Evolutionary conservation across 2,113 vertebrate species (phyloP), one percentile per base, ranked within the genome.

Genomic region (Illadopsis cleaveri): DNA sequence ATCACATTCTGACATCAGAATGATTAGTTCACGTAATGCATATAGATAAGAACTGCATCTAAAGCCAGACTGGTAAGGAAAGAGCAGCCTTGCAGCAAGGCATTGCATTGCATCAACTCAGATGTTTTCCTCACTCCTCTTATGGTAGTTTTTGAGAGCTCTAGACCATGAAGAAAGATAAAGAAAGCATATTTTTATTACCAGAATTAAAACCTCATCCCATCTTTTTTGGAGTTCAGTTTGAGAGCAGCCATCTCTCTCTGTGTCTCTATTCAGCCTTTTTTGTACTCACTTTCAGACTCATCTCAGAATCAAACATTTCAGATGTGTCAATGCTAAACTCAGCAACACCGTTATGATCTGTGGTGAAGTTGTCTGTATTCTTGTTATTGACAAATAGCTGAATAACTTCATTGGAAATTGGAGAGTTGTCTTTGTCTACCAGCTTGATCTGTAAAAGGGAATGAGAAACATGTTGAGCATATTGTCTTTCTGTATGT

Each of bases 221-320:
- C 10, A 42, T 51, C 13, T 24, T 21, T 61, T 73, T 38, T 35
- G 1, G 12, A 4, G 19, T 70, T 84, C 13, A 21, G 4, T 66
- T 89, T 75, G 53, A 84, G 61, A 82, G 13, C 25, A 64, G 13
- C 11, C 14, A 20, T 56, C 13, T 80, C 18, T 62, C 27, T n/a
- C 4, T 25, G 0, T 73, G 5, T 40, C 14, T 78, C 44, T 48
- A 0, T 38, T 60, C 31, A 79, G 18, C 14, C 21, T 73, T 27
- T 31, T 91, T 72, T 38, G 6, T 93, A 97, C 97, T 98, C 87
- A 97, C 97, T 78, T 78, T 97, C 79, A 98, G 90, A 35, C 5
- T 86, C 56, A 97, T 94, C n/a, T 97, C 95, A 2, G 95, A 91
- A 50, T 95, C 89, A 56, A 94, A 94, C 79, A 98, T 95, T 76